Evolutionary conservation across 1,140 invertebrate genomes (phyloP), one percentile per base, ranked within the genome.

Genomic region (Euglossa dilemma): DNA sequence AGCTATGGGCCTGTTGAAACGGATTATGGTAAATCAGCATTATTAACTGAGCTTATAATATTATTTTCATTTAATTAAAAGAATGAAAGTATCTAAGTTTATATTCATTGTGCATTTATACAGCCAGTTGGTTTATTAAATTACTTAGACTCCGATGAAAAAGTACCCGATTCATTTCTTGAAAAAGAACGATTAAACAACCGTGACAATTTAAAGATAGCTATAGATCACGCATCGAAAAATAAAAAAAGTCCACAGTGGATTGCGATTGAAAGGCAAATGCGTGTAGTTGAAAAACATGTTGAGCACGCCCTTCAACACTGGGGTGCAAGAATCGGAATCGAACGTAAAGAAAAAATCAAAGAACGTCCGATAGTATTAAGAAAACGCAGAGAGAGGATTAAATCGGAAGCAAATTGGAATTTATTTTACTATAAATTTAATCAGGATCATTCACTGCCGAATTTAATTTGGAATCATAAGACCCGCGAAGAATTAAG

Each of bases 381-480:
- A 69, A 94, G 99, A 69, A 98, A 98, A 91, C 94, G 98, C 25
- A 94, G 99, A 67, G 98, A 99, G 93, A 95, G 98, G 86, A 97
- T 99, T 67, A 99, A 99, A 94, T 96, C 97, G 61, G 97, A 97
- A 89, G 97, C 97, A 14, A 99, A 99, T 95, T 98, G 98, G 97
- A 95, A 96, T 47, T 95, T 99, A 72, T 99, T 99, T 95, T 99
- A 99, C 93, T 98, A 98, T 92, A 97, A 98, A 93, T 99, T 99
- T 94, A 96, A 96, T 92, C 96, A 97, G 92, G 98, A 99, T 95
- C 99, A 99, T 94, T 96, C 98, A 50, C 95, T 99, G 92, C 98
- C 99, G 9, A 99, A 99, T 95, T 95, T 99, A 12, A 99, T 99
- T 89, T 99, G 99, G 99, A 99, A 99, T 95, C 98, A 99, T 91